Conservation (phyloP, 2,113 vertebrate genomes). For the Theristicus caerulescens region DNA sequence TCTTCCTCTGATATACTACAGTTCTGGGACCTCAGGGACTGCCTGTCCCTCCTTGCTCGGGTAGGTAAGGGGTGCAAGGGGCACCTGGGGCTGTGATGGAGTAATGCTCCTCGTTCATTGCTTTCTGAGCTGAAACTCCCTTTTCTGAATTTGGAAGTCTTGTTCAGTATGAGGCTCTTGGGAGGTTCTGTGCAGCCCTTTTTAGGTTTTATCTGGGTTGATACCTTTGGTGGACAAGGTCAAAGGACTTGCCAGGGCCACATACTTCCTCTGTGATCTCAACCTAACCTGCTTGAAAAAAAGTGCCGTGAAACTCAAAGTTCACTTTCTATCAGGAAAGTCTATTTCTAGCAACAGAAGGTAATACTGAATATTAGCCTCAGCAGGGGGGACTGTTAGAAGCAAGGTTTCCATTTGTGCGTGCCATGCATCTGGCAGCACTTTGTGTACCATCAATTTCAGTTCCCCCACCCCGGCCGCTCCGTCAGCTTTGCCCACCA, state of each 20-base stretch:
- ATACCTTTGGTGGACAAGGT: background rate
- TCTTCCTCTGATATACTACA: background rate
- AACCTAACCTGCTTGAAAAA: slow-evolving; percentile 10
- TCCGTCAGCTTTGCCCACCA: background rate
- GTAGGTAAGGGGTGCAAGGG: background rate
- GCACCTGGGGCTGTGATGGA: background rate
- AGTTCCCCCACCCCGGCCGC: background rate
- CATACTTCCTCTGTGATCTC: slow-evolving; percentile 35
- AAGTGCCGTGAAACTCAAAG: background rate
- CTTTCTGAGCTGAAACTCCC: background rate
- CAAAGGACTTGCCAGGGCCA: background rate
- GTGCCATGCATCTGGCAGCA: background rate
- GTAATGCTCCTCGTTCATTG: background rate
- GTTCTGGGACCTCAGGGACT: background rate
- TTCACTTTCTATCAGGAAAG: background rate
- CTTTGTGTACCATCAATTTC: background rate
- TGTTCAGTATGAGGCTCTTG: background rate
- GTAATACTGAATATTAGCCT: background rate
- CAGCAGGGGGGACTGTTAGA: background rate
- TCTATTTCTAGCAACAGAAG: background rate
- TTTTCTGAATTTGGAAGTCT: background rate
- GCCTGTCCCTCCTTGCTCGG: fast-evolving
- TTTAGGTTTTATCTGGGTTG: background rate
- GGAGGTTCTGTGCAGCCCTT: background rate
- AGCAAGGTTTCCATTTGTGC: slow-evolving; percentile 11